These are phyloP conservation scores for Xestobium rufovillosum DNA, from an alignment of 2,888 invertebrate species.

Conservation along the genomic window DNA sequence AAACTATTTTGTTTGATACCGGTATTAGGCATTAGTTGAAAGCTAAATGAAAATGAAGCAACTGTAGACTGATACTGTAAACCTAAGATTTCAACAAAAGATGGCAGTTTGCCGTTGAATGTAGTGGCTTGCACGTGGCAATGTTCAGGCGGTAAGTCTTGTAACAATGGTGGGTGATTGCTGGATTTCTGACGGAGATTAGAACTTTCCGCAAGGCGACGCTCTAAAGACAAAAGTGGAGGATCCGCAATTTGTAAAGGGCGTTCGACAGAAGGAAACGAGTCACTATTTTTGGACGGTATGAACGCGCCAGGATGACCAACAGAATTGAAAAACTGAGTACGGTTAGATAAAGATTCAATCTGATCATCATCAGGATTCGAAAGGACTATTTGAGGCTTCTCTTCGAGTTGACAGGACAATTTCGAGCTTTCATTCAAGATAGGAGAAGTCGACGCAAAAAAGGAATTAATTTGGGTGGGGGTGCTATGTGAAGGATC, in stretches of 20 bases:
- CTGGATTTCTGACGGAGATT: background rate
- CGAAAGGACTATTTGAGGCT: background rate
- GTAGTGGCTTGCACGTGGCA: no score
- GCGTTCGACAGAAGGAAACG: no score
- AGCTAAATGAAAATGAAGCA: constrained; percentile 12
- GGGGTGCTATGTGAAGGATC: no score
- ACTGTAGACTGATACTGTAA: no score
- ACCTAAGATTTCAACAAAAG: no score
- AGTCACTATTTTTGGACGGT: no score
- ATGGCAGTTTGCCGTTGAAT: no score
- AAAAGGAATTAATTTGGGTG: no score
- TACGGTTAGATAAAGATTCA: background rate
- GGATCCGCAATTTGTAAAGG: no score
- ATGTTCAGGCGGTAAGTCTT: constrained; percentile 12
- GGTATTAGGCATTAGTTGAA: background rate
- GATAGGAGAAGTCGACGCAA: background rate
- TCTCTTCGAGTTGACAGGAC: constrained; percentile 4
- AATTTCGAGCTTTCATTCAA: background rate
- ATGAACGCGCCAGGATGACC: background rate
- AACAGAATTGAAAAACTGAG: background rate
- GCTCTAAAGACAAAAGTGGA: no score
- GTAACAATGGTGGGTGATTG: constrained; percentile 15
- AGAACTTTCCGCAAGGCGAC: background rate
- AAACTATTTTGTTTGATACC: no score
- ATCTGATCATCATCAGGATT: constrained; percentile 2